Percentiles rank a stretch among this genome's conserved stretches.
Evolutionary conservation across 1,140 invertebrate genomes (phyloP).

Genomic region (Tetragnatha versicolor): DNA sequence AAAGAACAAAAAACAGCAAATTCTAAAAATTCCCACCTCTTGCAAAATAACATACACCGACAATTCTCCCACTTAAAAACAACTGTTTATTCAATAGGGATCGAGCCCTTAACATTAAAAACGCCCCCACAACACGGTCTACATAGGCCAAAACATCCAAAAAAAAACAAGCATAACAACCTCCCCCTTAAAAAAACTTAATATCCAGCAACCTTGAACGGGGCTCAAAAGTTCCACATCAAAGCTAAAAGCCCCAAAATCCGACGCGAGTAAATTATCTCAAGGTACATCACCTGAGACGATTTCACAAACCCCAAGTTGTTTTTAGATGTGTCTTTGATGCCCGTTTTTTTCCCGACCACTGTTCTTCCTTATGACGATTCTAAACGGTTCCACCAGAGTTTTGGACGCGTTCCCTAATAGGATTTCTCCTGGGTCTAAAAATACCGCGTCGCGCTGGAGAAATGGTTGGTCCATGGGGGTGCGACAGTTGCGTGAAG

Average conservation of each 20-base stretch:
- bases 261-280: constrained; percentile 14
- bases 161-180: no score
- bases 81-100: no score
- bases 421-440: constrained; percentile 4
- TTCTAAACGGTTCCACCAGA: constrained; percentile 42
- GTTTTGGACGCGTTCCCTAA: constrained; percentile 42
- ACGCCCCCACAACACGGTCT: no score
- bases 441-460: constrained; percentile 38
- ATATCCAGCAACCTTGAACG: constrained; percentile 43
- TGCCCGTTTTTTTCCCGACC: not conserved
- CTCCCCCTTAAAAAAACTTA: constrained; percentile 21
- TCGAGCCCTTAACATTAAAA: no score
- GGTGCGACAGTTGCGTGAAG: no score
- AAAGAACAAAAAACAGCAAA: no score
- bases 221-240: constrained; percentile 22
- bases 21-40: no score
- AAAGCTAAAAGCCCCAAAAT: constrained; percentile 38
- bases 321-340: constrained; percentile 37
- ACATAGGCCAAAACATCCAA: no score
- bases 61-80: no score
- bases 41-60: no score
- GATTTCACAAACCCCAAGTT: constrained; percentile 20
- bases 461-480: not conserved
- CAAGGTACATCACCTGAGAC: constrained; percentile 46
- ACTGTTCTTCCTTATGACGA: not conserved